Conservation (phyloP, 2,797 vertebrate genomes). For the Parauchenoglanis ngamensis region DNA sequence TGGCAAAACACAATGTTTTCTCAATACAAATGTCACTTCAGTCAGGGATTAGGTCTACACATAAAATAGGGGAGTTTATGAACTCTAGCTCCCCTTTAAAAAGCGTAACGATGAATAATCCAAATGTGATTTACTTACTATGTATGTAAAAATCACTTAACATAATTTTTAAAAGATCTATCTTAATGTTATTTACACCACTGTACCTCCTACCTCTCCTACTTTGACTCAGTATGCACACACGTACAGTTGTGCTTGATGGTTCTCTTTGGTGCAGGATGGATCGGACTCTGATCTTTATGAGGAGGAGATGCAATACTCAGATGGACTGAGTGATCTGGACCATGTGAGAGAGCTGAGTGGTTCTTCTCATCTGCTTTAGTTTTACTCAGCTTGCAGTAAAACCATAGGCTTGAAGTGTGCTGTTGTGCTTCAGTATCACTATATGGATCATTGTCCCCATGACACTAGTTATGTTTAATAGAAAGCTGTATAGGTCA, state of each 20-base stretch:
- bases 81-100: neutral
- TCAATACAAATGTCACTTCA: neutral
- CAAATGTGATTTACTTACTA: too few relatives aligned
- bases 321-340: constrained; percentile 51
- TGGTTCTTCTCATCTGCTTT: constrained; percentile 31
- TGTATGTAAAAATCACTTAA: neutral
- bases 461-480: too few relatives aligned
- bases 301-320: constrained; percentile 63
- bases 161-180: neutral
- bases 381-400: constrained; percentile 44
- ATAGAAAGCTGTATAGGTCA: neutral
- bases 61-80: too few relatives aligned
- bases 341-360: constrained; percentile 67
- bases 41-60: neutral
- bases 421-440: constrained; percentile 10
- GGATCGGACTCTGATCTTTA: constrained; percentile 69
- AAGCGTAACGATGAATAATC: too few relatives aligned
- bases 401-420: constrained; percentile 36
- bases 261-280: constrained; percentile 64
- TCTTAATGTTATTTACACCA: neutral
- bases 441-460: neutral
- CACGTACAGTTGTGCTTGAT: constrained; percentile 19
- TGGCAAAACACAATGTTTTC: neutral
- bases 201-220: neutral
- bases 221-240: neutral